Evolutionary conservation across 2,113 vertebrate genomes (phyloP).

Genomic region (Myrmecobius fasciatus): DNA sequence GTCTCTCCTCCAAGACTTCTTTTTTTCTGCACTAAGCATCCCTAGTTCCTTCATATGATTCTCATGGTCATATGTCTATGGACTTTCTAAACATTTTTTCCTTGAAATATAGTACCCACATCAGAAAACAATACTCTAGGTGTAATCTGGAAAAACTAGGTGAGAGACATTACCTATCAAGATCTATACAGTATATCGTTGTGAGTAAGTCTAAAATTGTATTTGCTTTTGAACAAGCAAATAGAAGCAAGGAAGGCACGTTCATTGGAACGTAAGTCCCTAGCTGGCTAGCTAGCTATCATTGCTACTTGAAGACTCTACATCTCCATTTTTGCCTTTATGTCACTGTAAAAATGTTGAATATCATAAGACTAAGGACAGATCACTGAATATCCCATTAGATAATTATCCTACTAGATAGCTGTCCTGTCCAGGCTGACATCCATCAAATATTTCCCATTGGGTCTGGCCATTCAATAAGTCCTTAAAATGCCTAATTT

Average conservation of each 20-base stretch:
- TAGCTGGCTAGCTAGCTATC: neutral
- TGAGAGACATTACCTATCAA: neutral
- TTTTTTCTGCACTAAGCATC: neutral
- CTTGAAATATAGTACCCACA: neutral
- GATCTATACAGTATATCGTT: neutral
- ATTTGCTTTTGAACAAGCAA: neutral
- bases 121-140: neutral
- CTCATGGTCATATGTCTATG: neutral
- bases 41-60: neutral
- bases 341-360: neutral
- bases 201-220: neutral
- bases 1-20: neutral
- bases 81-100: neutral
- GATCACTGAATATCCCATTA: neutral
- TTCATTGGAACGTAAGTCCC: neutral
- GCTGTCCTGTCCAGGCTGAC: neutral
- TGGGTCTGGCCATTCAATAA: neutral
- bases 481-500: neutral
- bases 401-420: neutral
- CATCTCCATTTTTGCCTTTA: neutral
- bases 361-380: neutral
- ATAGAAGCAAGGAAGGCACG: neutral
- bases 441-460: neutral
- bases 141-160: neutral
- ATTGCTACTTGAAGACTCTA: neutral